These are phyloP conservation scores for Orientallactaga sibirica DNA, from an alignment of 2,797 vertebrate species.

Conservation along the genomic window DNA sequence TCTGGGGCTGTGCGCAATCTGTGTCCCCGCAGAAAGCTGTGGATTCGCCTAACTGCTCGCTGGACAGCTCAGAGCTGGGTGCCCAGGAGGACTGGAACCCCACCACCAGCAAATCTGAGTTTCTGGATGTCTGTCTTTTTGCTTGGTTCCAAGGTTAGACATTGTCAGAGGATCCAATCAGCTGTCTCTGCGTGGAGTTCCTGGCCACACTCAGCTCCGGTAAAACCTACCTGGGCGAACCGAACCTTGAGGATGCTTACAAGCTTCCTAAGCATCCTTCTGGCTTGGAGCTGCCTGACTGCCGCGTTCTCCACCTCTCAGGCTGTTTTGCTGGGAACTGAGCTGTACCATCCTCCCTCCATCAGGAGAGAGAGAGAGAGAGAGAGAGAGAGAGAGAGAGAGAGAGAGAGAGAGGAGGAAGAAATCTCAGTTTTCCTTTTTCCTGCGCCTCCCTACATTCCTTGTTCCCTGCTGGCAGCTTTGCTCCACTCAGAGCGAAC, in stretches of 20 bases:
- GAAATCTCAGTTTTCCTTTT: not conserved
- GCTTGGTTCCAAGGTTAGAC: not conserved
- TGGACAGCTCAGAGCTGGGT: not conserved
- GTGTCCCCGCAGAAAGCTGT: not conserved
- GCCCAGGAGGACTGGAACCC: not conserved
- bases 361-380: not conserved
- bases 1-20: not conserved
- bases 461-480: not conserved
- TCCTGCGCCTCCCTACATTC: not conserved
- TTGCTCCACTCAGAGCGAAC: not conserved
- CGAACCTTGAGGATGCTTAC: fast-evolving
- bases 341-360: not conserved
- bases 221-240: not conserved
- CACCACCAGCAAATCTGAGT: not conserved
- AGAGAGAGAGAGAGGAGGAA: not conserved
- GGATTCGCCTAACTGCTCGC: not conserved
- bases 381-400: not conserved
- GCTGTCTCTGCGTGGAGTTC: not conserved
- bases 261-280: not conserved
- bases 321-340: not conserved
- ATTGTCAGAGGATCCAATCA: not conserved
- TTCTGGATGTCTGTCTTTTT: not conserved
- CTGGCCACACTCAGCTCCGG: not conserved
- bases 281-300: not conserved
- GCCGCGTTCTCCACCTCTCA: not conserved